Base-by-base conservation (phyloP, 2,888 invertebrate species). In the Leucophenga montana region DNA sequence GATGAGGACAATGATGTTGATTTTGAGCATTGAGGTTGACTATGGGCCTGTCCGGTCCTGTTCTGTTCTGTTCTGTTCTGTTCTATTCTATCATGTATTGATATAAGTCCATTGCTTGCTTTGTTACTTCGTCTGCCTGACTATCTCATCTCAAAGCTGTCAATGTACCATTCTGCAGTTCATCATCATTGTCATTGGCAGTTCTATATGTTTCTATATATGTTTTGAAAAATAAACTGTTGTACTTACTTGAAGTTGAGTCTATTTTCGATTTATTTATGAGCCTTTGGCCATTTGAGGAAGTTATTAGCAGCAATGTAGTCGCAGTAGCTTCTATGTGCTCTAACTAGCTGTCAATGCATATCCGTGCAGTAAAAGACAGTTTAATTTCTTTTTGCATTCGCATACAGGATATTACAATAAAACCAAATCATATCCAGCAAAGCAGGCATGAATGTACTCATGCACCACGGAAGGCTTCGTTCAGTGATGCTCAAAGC, bases 121-220 rank as follows among this genome's bases (percentile, higher is more conserved):
- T 18, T 14, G 62, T 56, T 33, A 71, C 73, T 73, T 27, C 4
- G 65, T 67, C 73, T 74, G 76, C 67, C 66, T 70, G 71, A 66
- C 71, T 78, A 75, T 74, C 71, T 70, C 68, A 71, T 74, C 72
- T 75, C 71, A 82, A 80, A 82, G 81, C 83, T 82, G 81, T 82
- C 81, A 82, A 80, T 75, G 83, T 79, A 78, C 82, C 77, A 83
- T 82, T 82, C 82, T 83, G 78, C 83, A 80, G 82, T 83, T 82
- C 83, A 83, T 82, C 83, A 82, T 82, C 81, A 81, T 81, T 83
- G 83, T 81, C 81, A 81, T 79, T 2, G 3, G 16, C 54, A 61
- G 44, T 53, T 22, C 9, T 59, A 46, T 3, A 18, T 18, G n/a
- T 50, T 50, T 50, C 3, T 59, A 46, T 3, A 18, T 18, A 50